phyloP scores from a whole-genome alignment of 1,140 invertebrate species.

The Drosophila obscura region DNA sequence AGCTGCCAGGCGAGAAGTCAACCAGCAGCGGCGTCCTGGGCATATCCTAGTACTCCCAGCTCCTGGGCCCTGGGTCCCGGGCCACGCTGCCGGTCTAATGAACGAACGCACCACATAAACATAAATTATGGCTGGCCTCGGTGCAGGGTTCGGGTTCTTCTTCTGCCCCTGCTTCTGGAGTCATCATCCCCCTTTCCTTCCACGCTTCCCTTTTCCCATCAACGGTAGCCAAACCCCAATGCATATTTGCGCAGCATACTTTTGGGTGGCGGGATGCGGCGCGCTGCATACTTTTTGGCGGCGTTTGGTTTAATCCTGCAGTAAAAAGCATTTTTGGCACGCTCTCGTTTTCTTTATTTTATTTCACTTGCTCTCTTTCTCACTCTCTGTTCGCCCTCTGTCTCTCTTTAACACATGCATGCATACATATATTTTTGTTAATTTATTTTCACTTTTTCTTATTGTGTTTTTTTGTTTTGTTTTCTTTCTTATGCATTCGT shows the following conservation, averaged over 20 bases:
- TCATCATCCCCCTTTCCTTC: too few species aligned
- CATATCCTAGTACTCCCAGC: constrained; percentile 12
- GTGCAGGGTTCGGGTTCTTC: constrained; percentile 7
- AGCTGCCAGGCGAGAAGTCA: constrained; percentile 53
- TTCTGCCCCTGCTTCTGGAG: constrained; percentile 14
- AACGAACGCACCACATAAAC: constrained; percentile 58
- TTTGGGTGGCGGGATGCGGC: constrained; percentile 49
- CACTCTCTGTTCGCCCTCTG: constrained; percentile 12
- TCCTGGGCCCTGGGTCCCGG: constrained; percentile 6
- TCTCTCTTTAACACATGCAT: too few species aligned
- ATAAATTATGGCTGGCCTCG: constrained; percentile 68
- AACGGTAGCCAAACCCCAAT: constrained; percentile 8
- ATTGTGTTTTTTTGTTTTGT: constrained; percentile 41
- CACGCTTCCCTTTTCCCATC: not conserved
- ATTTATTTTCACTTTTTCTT: constrained; percentile 58
- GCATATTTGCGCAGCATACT: constrained; percentile 76
- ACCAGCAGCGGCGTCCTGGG: constrained; percentile 16
- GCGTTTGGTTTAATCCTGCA: constrained; percentile 60
- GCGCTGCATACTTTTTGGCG: constrained; percentile 59
- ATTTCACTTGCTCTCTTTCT: constrained; percentile 35
- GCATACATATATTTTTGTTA: constrained; percentile 41
- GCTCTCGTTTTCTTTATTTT: constrained; percentile 44
- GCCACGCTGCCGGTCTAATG: constrained; percentile 51
- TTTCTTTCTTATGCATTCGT: constrained; percentile 37
- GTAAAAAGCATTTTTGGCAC: constrained; percentile 75